Evolutionary conservation across 1,140 invertebrate species (phyloP).

Genomic region (Drosophila serrata): DNA sequence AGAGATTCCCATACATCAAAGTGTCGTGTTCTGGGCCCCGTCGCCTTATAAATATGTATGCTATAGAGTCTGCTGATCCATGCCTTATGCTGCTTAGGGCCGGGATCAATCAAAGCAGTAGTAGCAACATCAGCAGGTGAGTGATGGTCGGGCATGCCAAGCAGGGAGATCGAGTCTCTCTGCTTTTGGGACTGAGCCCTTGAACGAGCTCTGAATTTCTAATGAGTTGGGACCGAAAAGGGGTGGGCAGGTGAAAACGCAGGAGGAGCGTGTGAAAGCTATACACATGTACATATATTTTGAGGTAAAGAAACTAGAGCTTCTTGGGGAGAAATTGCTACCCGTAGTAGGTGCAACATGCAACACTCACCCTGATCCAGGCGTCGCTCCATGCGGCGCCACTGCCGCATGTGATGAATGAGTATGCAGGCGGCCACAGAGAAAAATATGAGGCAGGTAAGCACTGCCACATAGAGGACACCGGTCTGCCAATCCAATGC

Average conservation of each 20-base stretch:
- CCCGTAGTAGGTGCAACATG: background rate
- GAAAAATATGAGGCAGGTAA: slow-evolving; percentile 89
- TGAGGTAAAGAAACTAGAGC: background rate
- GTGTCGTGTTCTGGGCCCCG: slow-evolving; percentile 67
- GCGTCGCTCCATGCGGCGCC: slow-evolving; percentile 87
- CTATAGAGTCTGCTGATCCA: background rate
- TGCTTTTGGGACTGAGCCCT: slow-evolving; percentile 19
- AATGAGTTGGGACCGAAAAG: slow-evolving; percentile 2
- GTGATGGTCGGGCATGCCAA: slow-evolving; percentile 22
- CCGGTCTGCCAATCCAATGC: slow-evolving; percentile 87
- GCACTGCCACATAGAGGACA: slow-evolving; percentile 87
- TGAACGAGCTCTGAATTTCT: slow-evolving; percentile 45
- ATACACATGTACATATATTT: background rate
- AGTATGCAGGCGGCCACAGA: slow-evolving; percentile 88
- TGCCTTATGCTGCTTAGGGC: background rate
- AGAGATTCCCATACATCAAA: slow-evolving; percentile 69
- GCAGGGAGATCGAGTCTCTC: slow-evolving; percentile 2
- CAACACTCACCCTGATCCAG: slow-evolving; percentile 86
- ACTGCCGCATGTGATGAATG: slow-evolving; percentile 88
- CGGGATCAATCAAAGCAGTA: slow-evolving; percentile 15
- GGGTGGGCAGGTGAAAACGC: slow-evolving; percentile 28
- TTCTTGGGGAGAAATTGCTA: background rate
- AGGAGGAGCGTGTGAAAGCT: slow-evolving; percentile 61
- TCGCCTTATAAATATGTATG: slow-evolving; percentile 70
- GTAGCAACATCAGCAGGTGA: background rate